Evolutionary conservation across 2,113 vertebrate genomes (phyloP).

Genomic region (Reinhardtius hippoglossoides): DNA sequence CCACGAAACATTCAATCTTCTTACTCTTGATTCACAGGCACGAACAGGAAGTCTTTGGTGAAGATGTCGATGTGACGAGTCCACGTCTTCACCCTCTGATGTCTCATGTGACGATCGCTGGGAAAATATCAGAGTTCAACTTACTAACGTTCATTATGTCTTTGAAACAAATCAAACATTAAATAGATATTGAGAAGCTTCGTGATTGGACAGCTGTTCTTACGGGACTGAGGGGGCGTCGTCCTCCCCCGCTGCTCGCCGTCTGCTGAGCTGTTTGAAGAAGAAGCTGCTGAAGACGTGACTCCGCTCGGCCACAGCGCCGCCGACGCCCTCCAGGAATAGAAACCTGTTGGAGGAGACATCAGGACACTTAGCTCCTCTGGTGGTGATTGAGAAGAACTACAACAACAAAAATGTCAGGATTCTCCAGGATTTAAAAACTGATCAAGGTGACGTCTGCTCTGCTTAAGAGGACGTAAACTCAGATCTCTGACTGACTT

Average conservation of each 20-base stretch:
- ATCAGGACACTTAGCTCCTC: not conserved
- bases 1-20: not conserved
- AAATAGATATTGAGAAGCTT: not conserved
- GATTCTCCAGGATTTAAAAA: no score
- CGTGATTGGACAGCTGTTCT: conserved; percentile 52
- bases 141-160: no score
- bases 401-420: not conserved
- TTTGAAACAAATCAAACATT: not conserved
- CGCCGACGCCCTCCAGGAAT: conserved; percentile 87
- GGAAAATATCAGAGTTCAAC: not conserved
- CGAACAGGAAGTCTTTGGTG: conserved; percentile 95
- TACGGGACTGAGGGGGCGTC: conserved; percentile 85
- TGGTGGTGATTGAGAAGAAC: not conserved
- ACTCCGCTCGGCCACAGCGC: conserved; percentile 85
- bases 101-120: conserved; percentile 87
- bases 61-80: conserved; percentile 95
- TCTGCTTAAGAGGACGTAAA: no score
- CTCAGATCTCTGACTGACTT: conserved; percentile 83
- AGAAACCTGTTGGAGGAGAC: conserved; percentile 83
- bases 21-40: conserved; percentile 92
- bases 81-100: conserved; percentile 94
- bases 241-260: conserved; percentile 82
- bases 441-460: no score
- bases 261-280: conserved; percentile 93
- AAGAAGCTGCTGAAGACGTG: conserved; percentile 98